These are phyloP conservation scores for Micronycteris hirsuta DNA, from an alignment of 2,113 vertebrate species.

Conservation along the genomic window DNA sequence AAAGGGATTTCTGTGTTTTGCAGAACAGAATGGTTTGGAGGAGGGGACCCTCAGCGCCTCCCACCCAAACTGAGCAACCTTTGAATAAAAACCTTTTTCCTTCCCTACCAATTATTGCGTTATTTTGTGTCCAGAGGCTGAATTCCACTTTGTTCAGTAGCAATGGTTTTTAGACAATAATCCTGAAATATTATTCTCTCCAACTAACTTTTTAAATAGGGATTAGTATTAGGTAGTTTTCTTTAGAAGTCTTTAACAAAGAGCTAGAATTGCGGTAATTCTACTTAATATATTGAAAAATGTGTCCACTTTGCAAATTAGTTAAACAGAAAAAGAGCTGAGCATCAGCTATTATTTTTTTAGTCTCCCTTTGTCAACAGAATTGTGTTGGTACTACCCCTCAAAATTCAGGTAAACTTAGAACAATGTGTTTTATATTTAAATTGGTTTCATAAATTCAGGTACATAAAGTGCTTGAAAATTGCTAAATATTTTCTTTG, in stretches of 20 bases:
- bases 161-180: neutral
- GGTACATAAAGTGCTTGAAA: neutral
- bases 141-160: too few relatives aligned
- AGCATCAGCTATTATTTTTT: neutral
- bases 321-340: neutral
- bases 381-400: neutral
- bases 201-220: neutral
- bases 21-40: too few relatives aligned
- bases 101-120: too few relatives aligned
- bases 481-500: constrained; percentile 19
- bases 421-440: neutral
- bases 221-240: neutral
- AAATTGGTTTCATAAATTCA: neutral
- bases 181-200: neutral
- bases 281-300: neutral
- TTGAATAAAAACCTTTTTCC: too few relatives aligned
- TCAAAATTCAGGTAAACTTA: neutral
- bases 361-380: neutral
- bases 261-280: neutral
- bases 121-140: too few relatives aligned
- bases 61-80: too few relatives aligned
- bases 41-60: too few relatives aligned
- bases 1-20: too few relatives aligned
- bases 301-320: neutral
- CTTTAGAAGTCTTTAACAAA: neutral